phyloP scores from a whole-genome alignment of 2,113 vertebrate genomes.

The Xenopus borealis region DNA sequence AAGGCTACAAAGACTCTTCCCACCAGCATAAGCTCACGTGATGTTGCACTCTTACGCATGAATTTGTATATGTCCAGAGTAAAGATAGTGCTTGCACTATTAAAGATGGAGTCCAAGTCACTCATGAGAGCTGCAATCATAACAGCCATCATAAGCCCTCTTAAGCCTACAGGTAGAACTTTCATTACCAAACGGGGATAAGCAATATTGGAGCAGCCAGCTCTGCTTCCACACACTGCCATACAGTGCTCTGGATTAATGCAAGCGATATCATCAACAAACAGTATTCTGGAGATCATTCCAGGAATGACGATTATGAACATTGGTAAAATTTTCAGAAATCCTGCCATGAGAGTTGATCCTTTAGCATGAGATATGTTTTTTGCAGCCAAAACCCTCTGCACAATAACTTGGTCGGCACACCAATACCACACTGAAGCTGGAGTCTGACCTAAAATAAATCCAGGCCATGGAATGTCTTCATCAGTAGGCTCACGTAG shows the following conservation, averaged over 20 bases:
- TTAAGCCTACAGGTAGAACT: slow-evolving; percentile 89
- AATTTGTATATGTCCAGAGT: slow-evolving; percentile 94
- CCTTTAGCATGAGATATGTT: slow-evolving; percentile 92
- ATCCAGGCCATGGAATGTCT: slow-evolving; percentile 95
- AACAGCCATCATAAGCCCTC: slow-evolving; percentile 97
- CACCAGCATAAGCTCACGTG: slow-evolving; percentile 86
- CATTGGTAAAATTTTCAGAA: slow-evolving; percentile 94
- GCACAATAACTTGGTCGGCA: slow-evolving; percentile 96
- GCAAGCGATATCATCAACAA: slow-evolving; percentile 86
- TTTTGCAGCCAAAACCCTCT: slow-evolving; percentile 92
- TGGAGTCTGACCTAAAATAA: slow-evolving; percentile 91
- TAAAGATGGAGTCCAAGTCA: slow-evolving; percentile 96
- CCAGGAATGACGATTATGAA: slow-evolving; percentile 96
- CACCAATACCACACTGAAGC: slow-evolving; percentile 99
- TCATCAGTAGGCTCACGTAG: slow-evolving; percentile 86
- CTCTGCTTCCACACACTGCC: slow-evolving; percentile 89
- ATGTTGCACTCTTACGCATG: slow-evolving; percentile 71
- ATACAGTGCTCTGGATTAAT: slow-evolving; percentile 96
- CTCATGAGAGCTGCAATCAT: slow-evolving; percentile 99
- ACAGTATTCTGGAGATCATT: slow-evolving; percentile 95
- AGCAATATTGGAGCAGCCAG: slow-evolving; percentile 96
- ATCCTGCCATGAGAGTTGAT: slow-evolving; percentile 93
- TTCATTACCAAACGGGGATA: slow-evolving; percentile 94
- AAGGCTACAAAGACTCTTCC: slow-evolving; percentile 88
- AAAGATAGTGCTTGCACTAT: slow-evolving; percentile 97